Evolutionary conservation across 2,797 vertebrate species (phyloP), one percentile per base, ranked within the genome.

Genomic region (Philypnodon macrostomus): DNA sequence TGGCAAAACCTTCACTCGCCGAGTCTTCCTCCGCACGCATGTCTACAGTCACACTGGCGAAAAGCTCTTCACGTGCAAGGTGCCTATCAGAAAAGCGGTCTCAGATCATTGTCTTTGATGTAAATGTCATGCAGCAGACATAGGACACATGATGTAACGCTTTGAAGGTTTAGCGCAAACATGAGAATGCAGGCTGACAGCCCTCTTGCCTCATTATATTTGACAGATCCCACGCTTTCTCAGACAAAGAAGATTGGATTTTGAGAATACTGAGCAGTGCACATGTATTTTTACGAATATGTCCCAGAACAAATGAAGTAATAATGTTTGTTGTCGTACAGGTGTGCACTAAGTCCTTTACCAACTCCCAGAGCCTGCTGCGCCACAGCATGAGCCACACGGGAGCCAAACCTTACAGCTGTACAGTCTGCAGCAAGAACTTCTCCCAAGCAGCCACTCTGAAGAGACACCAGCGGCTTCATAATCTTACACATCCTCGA

Each of bases 41-140:
- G 90, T 95, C 66, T 91, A 89, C 72, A 93, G 91, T 3, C 94
- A 96, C 87, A 96, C 94, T 0, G 93, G 92, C n/a, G 92, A 95
- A 61, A 91, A 94, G 64, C 92, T 94, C 14, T 95, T 93, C 73
- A 90, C 87, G 4, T 96, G 94, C 85, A 90, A 90, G 42, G 83
- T 86, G 85, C 67, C 58, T 32, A 6, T 68, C 33, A 38, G n/a
- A 42, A 38, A 31, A n/a, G 1, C 8, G 57, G 30, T 48, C 33
- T 32, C 29, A 9, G 41, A 33, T 53, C 9, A 59, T 66, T 53
- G 54, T 24, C 55, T 77, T 62, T 73, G 61, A 64, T 62, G 29
- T 48, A 39, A 57, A 62, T 63, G 63, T 66, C 42, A 42, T 26
- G 34, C 7, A 8, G 42, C 40, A 33, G 63, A 62, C 70, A 59